These are phyloP conservation scores for Tetrapedia diversipes DNA, from an alignment of 2,888 invertebrate species.

Conservation along the genomic window DNA sequence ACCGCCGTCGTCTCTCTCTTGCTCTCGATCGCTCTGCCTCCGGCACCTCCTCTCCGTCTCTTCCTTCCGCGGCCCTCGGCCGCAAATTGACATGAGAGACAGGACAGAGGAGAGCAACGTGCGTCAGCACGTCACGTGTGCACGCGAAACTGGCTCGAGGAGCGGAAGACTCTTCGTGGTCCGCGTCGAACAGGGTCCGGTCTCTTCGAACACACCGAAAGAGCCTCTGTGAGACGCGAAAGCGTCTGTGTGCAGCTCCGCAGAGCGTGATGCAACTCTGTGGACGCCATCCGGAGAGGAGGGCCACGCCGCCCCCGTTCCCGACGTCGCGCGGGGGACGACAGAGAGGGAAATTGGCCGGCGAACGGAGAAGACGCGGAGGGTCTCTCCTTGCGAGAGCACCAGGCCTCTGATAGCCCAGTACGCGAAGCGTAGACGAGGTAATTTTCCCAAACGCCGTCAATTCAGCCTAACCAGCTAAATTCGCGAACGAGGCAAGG, in stretches of 20 bases:
- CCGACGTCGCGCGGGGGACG: not conserved
- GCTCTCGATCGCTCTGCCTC: slow-evolving; percentile 66
- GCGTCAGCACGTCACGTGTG: slow-evolving; percentile 69
- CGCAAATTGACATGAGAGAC: slow-evolving; percentile 79
- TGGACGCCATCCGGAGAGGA: slow-evolving; percentile 8
- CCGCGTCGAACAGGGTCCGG: slow-evolving; percentile 39
- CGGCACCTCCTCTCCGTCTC: slow-evolving; percentile 62
- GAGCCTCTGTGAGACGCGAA: not conserved
- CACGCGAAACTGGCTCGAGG: slow-evolving; percentile 62
- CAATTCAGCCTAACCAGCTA: slow-evolving; percentile 75
- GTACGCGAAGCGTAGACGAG: slow-evolving; percentile 60
- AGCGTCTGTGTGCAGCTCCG: not conserved
- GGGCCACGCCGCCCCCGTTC: not conserved
- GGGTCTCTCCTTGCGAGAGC: slow-evolving; percentile 47
- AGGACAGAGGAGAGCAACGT: slow-evolving; percentile 73
- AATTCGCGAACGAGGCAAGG: slow-evolving; percentile 71
- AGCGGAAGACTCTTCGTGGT: slow-evolving; percentile 68
- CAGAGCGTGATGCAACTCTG: not conserved
- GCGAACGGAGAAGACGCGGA: slow-evolving; percentile 23
- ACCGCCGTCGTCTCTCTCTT: slow-evolving; percentile 54
- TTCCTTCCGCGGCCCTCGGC: slow-evolving; percentile 74
- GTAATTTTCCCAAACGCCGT: slow-evolving; percentile 73
- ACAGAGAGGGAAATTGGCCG: slow-evolving; percentile 20
- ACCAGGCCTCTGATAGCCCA: slow-evolving; percentile 32
- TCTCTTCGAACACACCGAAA: slow-evolving; percentile 22